phyloP scores from a whole-genome alignment of 2,113 vertebrate species.

The Phylloscopus whistleri region DNA sequence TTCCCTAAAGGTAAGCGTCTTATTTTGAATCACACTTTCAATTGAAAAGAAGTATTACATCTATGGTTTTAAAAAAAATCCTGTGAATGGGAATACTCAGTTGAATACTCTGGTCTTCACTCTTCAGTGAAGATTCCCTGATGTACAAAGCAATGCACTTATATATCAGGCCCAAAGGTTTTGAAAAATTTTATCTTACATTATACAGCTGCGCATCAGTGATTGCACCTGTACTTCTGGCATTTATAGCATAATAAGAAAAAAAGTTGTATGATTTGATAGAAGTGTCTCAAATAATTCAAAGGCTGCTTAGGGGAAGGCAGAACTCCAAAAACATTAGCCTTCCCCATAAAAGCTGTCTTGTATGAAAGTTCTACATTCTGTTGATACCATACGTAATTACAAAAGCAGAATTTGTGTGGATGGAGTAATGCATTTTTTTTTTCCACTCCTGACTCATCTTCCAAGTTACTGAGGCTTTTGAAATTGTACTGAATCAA shows the following conservation, averaged over 20 bases:
- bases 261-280: constrained; percentile 12
- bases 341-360: background rate
- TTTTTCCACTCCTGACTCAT: background rate
- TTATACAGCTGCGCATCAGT: constrained; percentile 38
- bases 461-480: background rate
- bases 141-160: constrained; percentile 4
- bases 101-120: background rate
- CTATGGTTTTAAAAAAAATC: background rate
- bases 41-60: background rate
- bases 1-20: background rate
- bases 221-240: constrained; percentile 4
- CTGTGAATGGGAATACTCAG: background rate
- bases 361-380: background rate
- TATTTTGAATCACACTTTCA: background rate
- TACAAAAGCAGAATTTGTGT: background rate
- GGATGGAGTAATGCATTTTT: background rate
- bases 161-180: background rate
- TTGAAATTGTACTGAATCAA: background rate
- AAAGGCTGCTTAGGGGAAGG: constrained; percentile 6
- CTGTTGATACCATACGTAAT: background rate
- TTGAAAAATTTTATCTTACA: constrained; percentile 6
- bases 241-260: constrained; percentile 25
- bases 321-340: background rate
- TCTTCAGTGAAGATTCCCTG: background rate
- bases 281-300: constrained; percentile 27